Base-by-base conservation (phyloP, 1,140 invertebrate genomes). In the Phymastichus coffea region DNA sequence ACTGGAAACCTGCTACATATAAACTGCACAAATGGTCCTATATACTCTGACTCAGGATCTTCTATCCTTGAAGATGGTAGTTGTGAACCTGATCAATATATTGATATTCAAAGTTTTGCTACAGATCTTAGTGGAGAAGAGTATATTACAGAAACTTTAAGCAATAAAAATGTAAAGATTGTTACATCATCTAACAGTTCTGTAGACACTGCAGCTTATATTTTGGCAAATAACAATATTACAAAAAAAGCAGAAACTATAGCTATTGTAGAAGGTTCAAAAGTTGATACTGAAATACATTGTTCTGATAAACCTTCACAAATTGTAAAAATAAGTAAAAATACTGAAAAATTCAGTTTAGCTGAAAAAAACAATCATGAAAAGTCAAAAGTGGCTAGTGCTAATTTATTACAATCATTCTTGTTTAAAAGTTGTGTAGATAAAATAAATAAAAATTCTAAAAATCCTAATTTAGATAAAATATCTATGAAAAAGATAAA, bases 161-260 rank as follows among this genome's bases (percentile, higher is more conserved):
- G 12, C 41, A 49, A 9, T 14, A 52, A 17, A 43, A 38, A 30
- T 20, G 38, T 22, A 22, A 43, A 38, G 14, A 28, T 26, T 15
- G 4, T 8, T 14, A 63, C 38, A 10, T 70, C 61, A 6, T 63
- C 61, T 3, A 58, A 38, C 15, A 71, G 64, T 48, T 73, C 70
- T 33, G 66, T 75, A 12, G 66, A 75, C 33, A 76, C 74, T 41
- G 66, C 64, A 9, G 67, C 61, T 23, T 75, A 75, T 51, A 75
- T 75, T 38, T 56, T 71, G 44, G 70, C 72, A 20, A 72, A 74
- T 47, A 56, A 55, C 9, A 74, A 74, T 49, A 41, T 62, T 12
- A 75, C 72, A 40, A 70, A 68, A 25, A 70, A 71, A 52, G 30
- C 49, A 2, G 63, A 70, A 10, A 65, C 65, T n/a, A 48, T 67